phyloP scores from a whole-genome alignment of 2,113 vertebrate genomes.

The Phocoena sinus region DNA sequence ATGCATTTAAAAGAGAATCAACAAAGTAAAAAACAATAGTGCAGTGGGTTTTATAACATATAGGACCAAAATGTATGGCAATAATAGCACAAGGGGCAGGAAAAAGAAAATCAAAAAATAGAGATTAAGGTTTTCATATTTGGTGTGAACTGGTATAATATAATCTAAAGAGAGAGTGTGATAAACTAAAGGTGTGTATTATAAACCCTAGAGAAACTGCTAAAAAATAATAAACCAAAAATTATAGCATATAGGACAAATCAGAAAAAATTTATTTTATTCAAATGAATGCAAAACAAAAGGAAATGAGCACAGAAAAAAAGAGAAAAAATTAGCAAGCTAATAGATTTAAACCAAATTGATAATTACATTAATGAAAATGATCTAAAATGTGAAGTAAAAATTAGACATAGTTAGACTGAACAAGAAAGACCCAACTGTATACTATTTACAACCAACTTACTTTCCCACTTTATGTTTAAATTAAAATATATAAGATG shows the following conservation, averaged over 20 bases:
- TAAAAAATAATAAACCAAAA: not conserved
- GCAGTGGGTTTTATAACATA: not conserved
- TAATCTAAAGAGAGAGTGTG: not conserved
- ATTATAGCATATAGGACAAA: not conserved
- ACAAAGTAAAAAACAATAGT: not conserved
- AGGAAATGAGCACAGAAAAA: not conserved
- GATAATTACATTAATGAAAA: not conserved
- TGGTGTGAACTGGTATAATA: not conserved
- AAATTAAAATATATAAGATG: not conserved
- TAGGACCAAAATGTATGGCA: not conserved
- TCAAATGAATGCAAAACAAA: not conserved
- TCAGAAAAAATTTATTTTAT: not conserved
- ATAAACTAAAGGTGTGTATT: not conserved
- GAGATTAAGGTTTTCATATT: not conserved
- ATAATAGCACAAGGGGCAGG: not conserved
- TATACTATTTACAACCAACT: not conserved
- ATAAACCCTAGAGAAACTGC: not conserved
- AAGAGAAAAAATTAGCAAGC: not conserved
- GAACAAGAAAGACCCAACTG: not conserved
- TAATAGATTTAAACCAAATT: not conserved
- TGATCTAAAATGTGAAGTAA: not conserved
- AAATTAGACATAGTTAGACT: not conserved
- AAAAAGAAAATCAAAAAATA: not conserved
- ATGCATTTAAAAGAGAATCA: not conserved
- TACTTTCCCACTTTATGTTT: not conserved